Conservation (phyloP, 2,797 vertebrate species). For the Sitta carolinensis region DNA sequence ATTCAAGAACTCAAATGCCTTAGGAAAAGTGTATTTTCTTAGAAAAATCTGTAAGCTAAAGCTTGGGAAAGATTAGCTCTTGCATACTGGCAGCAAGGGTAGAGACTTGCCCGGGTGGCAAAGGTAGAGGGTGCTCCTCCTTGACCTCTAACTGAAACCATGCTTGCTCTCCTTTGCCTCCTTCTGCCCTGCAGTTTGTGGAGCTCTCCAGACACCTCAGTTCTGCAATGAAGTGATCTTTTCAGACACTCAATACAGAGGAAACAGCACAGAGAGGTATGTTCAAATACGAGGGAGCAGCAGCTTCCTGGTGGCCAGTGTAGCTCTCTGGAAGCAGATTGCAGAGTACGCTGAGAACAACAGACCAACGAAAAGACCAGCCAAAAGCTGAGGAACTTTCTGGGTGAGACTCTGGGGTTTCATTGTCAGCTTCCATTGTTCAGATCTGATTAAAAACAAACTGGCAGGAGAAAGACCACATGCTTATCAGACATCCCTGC, state of each 20-base stretch:
- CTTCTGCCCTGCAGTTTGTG: background rate
- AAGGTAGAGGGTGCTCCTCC: background rate
- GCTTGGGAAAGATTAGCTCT: background rate
- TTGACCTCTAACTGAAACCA: background rate
- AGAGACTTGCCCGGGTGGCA: background rate
- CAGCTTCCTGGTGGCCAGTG: background rate
- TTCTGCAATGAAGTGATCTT: background rate
- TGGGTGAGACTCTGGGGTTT: constrained; percentile 20
- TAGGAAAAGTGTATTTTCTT: background rate
- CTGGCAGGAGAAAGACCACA: background rate
- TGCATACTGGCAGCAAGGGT: background rate
- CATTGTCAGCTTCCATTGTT: constrained; percentile 27
- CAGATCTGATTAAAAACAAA: constrained; percentile 23
- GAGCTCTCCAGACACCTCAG: background rate
- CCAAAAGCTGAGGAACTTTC: constrained; percentile 44
- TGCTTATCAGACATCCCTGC: background rate
- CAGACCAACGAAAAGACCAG: background rate
- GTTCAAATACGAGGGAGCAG: background rate
- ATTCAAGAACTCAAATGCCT: background rate
- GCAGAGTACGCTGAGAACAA: background rate
- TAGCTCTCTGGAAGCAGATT: background rate
- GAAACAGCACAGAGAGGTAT: background rate
- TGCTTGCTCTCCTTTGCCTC: background rate
- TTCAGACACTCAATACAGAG: background rate
- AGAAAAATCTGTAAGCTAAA: background rate